Evolutionary conservation across 2,797 vertebrate genomes (phyloP).

Genomic region (Galaxias olidus): DNA sequence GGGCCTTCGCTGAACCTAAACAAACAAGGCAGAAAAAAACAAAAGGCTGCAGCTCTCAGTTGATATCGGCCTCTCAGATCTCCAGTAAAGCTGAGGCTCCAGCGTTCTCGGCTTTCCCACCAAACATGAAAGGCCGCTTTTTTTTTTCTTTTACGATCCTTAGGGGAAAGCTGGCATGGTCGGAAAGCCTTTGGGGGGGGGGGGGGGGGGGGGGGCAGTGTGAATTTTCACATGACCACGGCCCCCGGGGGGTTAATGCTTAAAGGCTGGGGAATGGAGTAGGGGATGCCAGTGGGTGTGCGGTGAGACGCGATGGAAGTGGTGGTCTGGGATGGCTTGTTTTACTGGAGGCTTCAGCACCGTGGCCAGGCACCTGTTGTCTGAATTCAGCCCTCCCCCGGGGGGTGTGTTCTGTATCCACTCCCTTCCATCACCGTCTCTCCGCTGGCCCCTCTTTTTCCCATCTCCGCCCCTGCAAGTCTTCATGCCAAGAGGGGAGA

Average conservation of each 20-base stretch:
- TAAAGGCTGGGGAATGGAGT: too few species aligned
- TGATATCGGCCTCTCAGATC: slow-evolving; percentile 69
- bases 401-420: slow-evolving; percentile 30
- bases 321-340: slow-evolving; percentile 19
- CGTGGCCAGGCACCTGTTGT: slow-evolving; percentile 61
- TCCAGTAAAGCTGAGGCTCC: slow-evolving; percentile 67
- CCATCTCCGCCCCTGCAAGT: not conserved
- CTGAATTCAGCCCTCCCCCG: slow-evolving; percentile 43
- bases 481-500: too few species aligned
- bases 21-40: slow-evolving; percentile 3
- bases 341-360: slow-evolving; percentile 23
- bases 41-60: slow-evolving; percentile 43
- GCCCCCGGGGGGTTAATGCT: too few species aligned
- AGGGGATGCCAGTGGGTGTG: not conserved
- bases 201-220: too few species aligned
- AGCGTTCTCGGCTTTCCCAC: slow-evolving; percentile 69
- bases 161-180: slow-evolving; percentile 54
- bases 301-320: slow-evolving; percentile 1
- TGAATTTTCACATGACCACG: too few species aligned
- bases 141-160: slow-evolving; percentile 38
- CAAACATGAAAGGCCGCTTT: slow-evolving; percentile 64
- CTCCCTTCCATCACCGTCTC: slow-evolving; percentile 33
- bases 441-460: slow-evolving; percentile 33
- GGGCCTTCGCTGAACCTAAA: slow-evolving; percentile 34
- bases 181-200: slow-evolving; percentile 14